Evolutionary conservation across 30 jellyfish, hydroid and myxozoan species (phyloP).

Genomic region (Catostylus mosaicus): DNA sequence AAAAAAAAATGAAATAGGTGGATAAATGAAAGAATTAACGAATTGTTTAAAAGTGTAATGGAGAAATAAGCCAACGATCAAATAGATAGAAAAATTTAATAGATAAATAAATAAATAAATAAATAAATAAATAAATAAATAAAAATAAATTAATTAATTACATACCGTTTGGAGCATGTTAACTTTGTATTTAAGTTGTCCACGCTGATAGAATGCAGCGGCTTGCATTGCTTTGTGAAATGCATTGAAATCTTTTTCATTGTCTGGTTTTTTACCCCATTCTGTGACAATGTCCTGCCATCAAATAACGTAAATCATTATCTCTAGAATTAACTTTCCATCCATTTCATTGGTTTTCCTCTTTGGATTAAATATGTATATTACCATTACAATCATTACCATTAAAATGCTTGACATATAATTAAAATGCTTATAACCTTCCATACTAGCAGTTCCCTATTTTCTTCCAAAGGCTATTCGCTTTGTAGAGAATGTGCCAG

Average conservation of each 20-base stretch:
- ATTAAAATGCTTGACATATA: too few relatives aligned
- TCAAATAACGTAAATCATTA: neutral
- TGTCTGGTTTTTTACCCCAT: constrained; percentile 92
- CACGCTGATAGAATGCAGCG: constrained; percentile 96
- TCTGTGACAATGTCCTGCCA: constrained; percentile 88
- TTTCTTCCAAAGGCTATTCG: too few relatives aligned
- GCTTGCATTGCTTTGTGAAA: constrained; percentile 96
- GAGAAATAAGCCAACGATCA: neutral
- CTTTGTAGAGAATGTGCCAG: too few relatives aligned
- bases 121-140: too few relatives aligned
- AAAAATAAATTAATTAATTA: neutral
- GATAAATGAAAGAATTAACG: too few relatives aligned
- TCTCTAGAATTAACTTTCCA: neutral
- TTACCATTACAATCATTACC: too few relatives aligned
- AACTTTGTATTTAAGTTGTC: constrained; percentile 93
- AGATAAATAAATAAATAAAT: neutral
- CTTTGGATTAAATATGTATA: too few relatives aligned
- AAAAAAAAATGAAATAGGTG: too few relatives aligned
- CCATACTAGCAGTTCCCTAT: too few relatives aligned
- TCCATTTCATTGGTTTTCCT: neutral
- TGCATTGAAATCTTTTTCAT: constrained; percentile 83
- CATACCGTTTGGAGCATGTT: constrained; percentile 96
- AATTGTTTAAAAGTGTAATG: too few relatives aligned
- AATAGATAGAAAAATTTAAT: too few relatives aligned
- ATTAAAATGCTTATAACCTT: too few relatives aligned